Percentiles rank a stretch among this genome's conserved stretches.
These are phyloP conservation scores for Oxytorus armatus DNA, from an alignment of 2,888 invertebrate genomes.

Conservation along the genomic window DNA sequence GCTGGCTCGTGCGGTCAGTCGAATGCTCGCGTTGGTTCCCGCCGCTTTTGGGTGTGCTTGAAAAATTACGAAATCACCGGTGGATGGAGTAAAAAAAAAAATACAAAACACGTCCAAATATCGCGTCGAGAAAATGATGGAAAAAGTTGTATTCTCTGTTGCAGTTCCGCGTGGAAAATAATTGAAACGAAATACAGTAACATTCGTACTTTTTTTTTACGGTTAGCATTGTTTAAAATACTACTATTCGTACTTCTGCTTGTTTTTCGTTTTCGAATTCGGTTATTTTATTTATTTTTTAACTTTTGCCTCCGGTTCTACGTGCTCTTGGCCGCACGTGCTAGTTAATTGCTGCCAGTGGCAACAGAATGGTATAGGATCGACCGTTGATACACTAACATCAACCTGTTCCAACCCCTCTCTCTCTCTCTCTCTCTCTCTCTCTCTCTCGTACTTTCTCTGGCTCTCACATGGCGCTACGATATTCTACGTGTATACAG, in stretches of 20 bases:
- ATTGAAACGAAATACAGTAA: no score
- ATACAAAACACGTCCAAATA: not conserved
- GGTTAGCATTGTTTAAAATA: no score
- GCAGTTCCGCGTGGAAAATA: no score
- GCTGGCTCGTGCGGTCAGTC: slow-evolving; percentile 26
- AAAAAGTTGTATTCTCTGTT: no score
- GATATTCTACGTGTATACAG: slow-evolving; percentile 55
- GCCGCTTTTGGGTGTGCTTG: not conserved
- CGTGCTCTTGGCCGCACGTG: slow-evolving; percentile 16
- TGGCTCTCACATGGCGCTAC: no score
- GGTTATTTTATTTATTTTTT: slow-evolving; percentile 2
- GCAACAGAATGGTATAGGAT: slow-evolving; percentile 3
- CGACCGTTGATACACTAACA: slow-evolving; percentile 49
- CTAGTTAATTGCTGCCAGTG: slow-evolving; percentile 32
- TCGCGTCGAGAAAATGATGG: no score
- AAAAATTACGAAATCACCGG: not conserved
- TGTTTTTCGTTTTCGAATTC: not conserved
- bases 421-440: slow-evolving; percentile 17
- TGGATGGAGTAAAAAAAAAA: not conserved
- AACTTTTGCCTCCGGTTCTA: not conserved
- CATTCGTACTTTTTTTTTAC: no score
- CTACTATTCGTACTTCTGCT: not conserved
- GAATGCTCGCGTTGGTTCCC: slow-evolving; percentile 9
- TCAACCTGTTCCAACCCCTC: slow-evolving; percentile 27
- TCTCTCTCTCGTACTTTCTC: slow-evolving; percentile 6